Conservation (phyloP, 1,140 invertebrate genomes). For the Alviniconcha marisindica region DNA sequence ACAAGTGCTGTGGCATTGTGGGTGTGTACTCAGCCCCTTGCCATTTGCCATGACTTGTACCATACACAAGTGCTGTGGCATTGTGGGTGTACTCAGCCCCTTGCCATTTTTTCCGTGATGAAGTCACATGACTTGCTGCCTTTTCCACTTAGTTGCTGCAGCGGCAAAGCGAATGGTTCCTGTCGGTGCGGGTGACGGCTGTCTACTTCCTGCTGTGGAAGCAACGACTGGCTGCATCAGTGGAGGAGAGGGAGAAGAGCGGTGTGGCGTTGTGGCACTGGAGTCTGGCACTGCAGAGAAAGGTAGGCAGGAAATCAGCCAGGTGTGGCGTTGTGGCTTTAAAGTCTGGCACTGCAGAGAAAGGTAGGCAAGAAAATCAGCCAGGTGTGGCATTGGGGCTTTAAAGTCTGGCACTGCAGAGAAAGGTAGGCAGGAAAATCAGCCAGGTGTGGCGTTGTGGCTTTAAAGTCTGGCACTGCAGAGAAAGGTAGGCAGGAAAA, state of each 20-base stretch:
- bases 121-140: background rate
- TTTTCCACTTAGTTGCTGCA: slow-evolving; percentile 63
- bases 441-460: too few relatives aligned
- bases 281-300: slow-evolving; percentile 64
- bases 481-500: background rate
- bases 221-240: slow-evolving; percentile 32
- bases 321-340: background rate
- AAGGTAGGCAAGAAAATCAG: slow-evolving; percentile 53
- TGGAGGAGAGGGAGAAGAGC: slow-evolving; percentile 54
- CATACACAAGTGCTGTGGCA: too few relatives aligned
- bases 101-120: too few relatives aligned
- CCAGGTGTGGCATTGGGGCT: too few relatives aligned
- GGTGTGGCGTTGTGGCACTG: slow-evolving; percentile 67
- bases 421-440: background rate
- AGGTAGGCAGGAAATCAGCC: slow-evolving; percentile 49
- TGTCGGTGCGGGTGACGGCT: slow-evolving; percentile 51
- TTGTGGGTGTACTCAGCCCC: too few relatives aligned
- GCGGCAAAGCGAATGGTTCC: slow-evolving; percentile 59
- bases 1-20: too few relatives aligned
- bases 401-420: too few relatives aligned
- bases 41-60: too few relatives aligned
- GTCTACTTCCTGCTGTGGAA: slow-evolving; percentile 57
- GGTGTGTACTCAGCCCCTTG: too few relatives aligned
- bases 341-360: slow-evolving; percentile 51
- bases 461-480: too few relatives aligned